Evolutionary conservation across 2,888 invertebrate genomes (phyloP).

Genomic region (Notodonta dromedarius): DNA sequence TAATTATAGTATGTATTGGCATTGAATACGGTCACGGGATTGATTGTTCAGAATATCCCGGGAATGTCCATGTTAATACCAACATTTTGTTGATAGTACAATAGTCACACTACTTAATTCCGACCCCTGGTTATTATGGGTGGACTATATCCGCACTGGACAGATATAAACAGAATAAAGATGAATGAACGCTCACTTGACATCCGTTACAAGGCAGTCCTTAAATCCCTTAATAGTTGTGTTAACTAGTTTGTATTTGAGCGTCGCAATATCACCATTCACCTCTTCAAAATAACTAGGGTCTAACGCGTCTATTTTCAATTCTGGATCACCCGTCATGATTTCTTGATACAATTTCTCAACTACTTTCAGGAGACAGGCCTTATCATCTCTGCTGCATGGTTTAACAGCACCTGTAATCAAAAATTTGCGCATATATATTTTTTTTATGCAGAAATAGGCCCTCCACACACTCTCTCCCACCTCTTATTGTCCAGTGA

Average conservation of each 20-base stretch:
- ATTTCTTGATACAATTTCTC: neutral
- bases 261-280: neutral
- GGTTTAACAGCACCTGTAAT: constrained; percentile 4
- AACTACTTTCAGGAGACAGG: neutral
- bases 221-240: constrained; percentile 2
- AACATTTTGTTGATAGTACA: too few species aligned
- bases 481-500: too few species aligned
- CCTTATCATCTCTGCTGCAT: constrained; percentile 6
- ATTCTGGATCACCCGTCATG: neutral
- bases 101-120: too few species aligned
- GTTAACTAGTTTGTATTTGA: constrained; percentile 7
- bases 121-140: too few species aligned
- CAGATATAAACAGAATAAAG: too few species aligned
- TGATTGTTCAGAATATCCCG: too few species aligned
- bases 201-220: neutral
- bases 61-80: too few species aligned
- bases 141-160: too few species aligned
- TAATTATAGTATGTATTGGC: too few species aligned
- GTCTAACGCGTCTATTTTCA: constrained; percentile 2
- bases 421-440: neutral
- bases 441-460: too few species aligned
- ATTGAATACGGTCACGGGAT: too few species aligned
- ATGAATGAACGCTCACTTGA: neutral
- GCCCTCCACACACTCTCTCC: too few species aligned
- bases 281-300: constrained; percentile 1